phyloP scores from a whole-genome alignment of 2,888 invertebrate species.

The Acrocyrtus sp. region DNA sequence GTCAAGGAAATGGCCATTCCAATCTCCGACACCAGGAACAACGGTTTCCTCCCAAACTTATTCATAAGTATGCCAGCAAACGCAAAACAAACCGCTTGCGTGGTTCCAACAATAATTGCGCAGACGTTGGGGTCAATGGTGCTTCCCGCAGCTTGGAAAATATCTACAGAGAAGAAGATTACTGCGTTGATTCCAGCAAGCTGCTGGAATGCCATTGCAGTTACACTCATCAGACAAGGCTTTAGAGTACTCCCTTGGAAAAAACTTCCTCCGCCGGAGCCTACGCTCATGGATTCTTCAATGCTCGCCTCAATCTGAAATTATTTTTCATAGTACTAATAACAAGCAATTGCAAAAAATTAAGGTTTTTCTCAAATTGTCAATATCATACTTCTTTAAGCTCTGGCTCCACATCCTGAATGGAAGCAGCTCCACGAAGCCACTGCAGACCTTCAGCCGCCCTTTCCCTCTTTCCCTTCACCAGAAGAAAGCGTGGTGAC shows the following conservation, averaged over 20 bases:
- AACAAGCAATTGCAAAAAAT: background rate
- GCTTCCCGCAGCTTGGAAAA: slow-evolving; percentile 79
- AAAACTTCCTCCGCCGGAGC: slow-evolving; percentile 11
- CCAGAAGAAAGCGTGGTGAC: slow-evolving; percentile 75
- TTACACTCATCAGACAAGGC: slow-evolving; percentile 79
- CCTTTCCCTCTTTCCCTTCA: slow-evolving; percentile 69
- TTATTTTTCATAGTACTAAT: background rate
- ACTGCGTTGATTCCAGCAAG: slow-evolving; percentile 86
- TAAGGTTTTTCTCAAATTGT: background rate
- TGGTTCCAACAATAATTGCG: slow-evolving; percentile 71
- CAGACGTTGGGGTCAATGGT: slow-evolving; percentile 69
- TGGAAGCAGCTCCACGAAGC: slow-evolving; percentile 76
- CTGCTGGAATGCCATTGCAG: slow-evolving; percentile 87
- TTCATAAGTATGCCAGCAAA: slow-evolving; percentile 77
- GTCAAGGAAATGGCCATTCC: slow-evolving; percentile 78
- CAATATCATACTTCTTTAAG: slow-evolving; percentile 70
- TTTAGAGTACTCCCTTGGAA: slow-evolving; percentile 64
- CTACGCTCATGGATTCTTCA: slow-evolving; percentile 10
- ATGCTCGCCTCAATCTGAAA: slow-evolving; percentile 33
- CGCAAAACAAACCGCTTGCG: slow-evolving; percentile 70
- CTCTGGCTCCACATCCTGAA: slow-evolving; percentile 74
- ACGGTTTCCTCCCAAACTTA: slow-evolving; percentile 80
- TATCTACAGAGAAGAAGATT: slow-evolving; percentile 79
- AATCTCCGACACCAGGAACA: slow-evolving; percentile 79
- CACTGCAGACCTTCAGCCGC: slow-evolving; percentile 77